Evolutionary conservation across 2,888 invertebrate species (phyloP), one percentile per base, ranked within the genome.

Genomic region (Nemotelus nigrinus): DNA sequence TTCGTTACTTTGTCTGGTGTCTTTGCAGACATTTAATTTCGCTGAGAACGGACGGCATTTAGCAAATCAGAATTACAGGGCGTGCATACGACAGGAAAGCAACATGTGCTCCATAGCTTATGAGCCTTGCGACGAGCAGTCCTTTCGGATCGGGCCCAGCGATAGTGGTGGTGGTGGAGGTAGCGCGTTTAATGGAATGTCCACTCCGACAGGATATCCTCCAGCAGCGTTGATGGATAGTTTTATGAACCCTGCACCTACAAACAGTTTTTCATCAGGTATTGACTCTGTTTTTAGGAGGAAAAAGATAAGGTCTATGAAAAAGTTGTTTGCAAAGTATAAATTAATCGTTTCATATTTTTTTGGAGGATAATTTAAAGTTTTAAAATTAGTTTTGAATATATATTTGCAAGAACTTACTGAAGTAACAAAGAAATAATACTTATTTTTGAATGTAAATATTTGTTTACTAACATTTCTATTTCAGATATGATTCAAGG

Each of bases 31-130:
- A 0, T 92, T 95, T 86, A 95, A 95, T 86, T 95, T 92, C 84
- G 93, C 94, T 0, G 91, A 92, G 45, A 95, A 95, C 83, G 95
- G 95, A 0, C 90, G 95, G 0, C 94, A 94, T 83, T 87, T 95
- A 45, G 93, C 95, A 0, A 89, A 91, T 80, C 95, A 95, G 83
- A 92, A 94, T 82, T 95, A 96, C 87, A 90, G 90, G 72, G 90
- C 94, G 5, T 96, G 95, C 84, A 89, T 95, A 80, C 88, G 94
- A 3, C 91, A 92, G 82, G 93, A 92, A 83, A 84, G 84, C 8
- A 92, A 90, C 0, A 92, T 91, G 89, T 95, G 95, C 83, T 92
- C 93, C 2, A 91, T 95, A 39, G 88, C 91, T 10, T 95, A 96
- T 86, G 89, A 91, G 78, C 94, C 94, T 0, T 96, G 95, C 81